These are phyloP conservation scores for Rhinolophus ferrumequinum DNA, from an alignment of 2,113 vertebrate genomes.

Conservation along the genomic window DNA sequence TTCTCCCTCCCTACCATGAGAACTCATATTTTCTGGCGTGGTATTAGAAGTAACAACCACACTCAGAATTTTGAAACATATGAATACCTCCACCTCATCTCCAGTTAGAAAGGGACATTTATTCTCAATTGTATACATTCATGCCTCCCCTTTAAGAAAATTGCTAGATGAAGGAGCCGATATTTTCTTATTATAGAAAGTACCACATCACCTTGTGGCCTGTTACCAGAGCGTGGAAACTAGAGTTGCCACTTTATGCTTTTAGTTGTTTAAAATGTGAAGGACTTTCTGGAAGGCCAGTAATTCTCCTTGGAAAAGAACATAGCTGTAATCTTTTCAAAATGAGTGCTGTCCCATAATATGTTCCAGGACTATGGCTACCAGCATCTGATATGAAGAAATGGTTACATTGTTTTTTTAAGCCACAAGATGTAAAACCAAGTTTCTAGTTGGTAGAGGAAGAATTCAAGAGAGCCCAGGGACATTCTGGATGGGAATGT, in stretches of 20 bases:
- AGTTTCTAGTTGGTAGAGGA: neutral
- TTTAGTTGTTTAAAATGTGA: neutral
- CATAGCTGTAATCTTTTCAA: neutral
- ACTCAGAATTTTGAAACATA: neutral
- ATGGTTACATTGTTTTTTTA: neutral
- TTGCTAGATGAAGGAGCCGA: neutral
- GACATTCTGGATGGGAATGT: neutral
- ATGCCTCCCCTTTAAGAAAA: neutral
- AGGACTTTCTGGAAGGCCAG: conserved; percentile 25
- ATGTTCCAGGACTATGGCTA: neutral
- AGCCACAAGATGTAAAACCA: neutral
- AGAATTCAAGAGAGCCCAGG: neutral
- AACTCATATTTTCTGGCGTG: neutral
- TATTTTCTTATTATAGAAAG: neutral
- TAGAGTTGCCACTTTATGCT: neutral
- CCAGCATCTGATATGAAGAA: neutral
- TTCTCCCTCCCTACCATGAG: neutral
- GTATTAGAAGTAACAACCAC: neutral
- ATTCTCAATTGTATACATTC: neutral
- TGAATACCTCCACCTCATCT: neutral
- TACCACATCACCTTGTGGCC: neutral
- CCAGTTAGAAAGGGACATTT: neutral
- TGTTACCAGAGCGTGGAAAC: neutral
- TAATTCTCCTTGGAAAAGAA: conserved; percentile 8
- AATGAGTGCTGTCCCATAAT: neutral